A percentile compares a stretch with the other conserved stretches of the same genome.
These are phyloP conservation scores for Chrysochloris asiatica DNA, from an alignment of 2,113 vertebrate genomes.

Conservation along the genomic window DNA sequence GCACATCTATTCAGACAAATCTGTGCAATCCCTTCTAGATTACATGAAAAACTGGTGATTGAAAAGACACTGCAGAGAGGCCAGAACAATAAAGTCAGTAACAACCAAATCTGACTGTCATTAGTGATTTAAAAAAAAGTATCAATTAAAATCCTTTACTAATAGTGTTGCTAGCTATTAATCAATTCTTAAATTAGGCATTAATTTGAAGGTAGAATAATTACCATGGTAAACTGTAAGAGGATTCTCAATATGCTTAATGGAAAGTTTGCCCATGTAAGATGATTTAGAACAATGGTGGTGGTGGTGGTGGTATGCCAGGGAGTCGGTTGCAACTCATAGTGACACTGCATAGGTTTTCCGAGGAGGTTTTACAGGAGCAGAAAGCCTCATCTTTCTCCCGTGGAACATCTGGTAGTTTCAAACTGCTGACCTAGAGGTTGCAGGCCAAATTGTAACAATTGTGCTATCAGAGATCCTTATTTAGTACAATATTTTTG, in stretches of 20 bases:
- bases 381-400: too few species aligned
- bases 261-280: conserved; percentile 42
- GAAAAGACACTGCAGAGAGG: conserved; percentile 32
- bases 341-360: too few species aligned
- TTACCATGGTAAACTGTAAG: neutral
- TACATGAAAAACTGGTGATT: neutral
- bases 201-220: conserved; percentile 36
- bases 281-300: neutral
- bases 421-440: too few species aligned
- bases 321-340: too few species aligned
- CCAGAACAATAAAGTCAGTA: conserved; percentile 7
- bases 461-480: too few species aligned
- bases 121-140: neutral
- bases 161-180: neutral
- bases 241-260: conserved; percentile 8
- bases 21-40: conserved; percentile 37
- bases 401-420: too few species aligned
- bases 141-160: neutral
- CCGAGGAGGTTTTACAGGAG: too few species aligned
- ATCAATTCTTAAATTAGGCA: conserved; percentile 5
- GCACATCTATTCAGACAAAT: neutral
- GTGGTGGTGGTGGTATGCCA: too few species aligned
- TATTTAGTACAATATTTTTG: too few species aligned
- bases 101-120: neutral
- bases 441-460: too few species aligned